These are phyloP conservation scores for Triplophysa yarkandensis DNA, from an alignment of 2,797 vertebrate species.

Conservation along the genomic window DNA sequence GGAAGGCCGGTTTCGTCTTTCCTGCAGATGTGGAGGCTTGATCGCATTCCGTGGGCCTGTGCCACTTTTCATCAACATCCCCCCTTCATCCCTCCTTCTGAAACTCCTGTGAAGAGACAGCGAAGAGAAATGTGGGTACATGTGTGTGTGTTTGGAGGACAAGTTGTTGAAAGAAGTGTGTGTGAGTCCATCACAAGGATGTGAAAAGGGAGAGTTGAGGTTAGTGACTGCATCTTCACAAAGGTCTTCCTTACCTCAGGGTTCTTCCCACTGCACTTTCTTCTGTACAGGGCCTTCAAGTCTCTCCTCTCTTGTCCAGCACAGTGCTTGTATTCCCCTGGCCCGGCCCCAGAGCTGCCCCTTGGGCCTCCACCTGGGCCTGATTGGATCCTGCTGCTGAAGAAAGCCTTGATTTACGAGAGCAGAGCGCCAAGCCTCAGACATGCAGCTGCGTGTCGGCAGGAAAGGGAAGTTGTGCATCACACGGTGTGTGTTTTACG, in stretches of 20 bases:
- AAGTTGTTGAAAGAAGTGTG: conserved; percentile 26
- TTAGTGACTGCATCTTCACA: conserved; percentile 29
- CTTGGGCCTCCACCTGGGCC: conserved; percentile 90
- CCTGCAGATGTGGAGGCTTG: conserved; percentile 94
- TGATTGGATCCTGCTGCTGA: conserved; percentile 95
- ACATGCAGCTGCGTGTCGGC: conserved; percentile 89
- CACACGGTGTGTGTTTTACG: conserved; percentile 88
- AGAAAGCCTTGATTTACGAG: conserved; percentile 96
- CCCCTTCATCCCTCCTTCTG: conserved; percentile 73
- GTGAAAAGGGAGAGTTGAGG: conserved; percentile 1
- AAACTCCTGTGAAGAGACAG: conserved; percentile 53
- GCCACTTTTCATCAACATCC: conserved; percentile 95
- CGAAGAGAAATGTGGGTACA: conserved; percentile 36
- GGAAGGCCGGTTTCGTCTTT: conserved; percentile 87
- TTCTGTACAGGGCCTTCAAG: conserved; percentile 44
- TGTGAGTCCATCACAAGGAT: conserved; percentile 16
- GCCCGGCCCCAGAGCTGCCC: conserved; percentile 70
- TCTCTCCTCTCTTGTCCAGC: conserved; percentile 86
- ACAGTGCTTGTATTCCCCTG: conserved; percentile 83
- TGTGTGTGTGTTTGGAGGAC: conserved; percentile 23
- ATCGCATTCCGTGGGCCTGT: conserved; percentile 90
- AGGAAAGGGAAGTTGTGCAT: conserved; percentile 99
- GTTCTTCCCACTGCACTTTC: conserved; percentile 44
- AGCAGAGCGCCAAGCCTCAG: conserved; percentile 80
- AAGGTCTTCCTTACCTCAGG: conserved; percentile 44